Evolutionary conservation across 2,888 invertebrate genomes (phyloP), one percentile per base, ranked within the genome.

Genomic region (Gisinianus flammeolus): DNA sequence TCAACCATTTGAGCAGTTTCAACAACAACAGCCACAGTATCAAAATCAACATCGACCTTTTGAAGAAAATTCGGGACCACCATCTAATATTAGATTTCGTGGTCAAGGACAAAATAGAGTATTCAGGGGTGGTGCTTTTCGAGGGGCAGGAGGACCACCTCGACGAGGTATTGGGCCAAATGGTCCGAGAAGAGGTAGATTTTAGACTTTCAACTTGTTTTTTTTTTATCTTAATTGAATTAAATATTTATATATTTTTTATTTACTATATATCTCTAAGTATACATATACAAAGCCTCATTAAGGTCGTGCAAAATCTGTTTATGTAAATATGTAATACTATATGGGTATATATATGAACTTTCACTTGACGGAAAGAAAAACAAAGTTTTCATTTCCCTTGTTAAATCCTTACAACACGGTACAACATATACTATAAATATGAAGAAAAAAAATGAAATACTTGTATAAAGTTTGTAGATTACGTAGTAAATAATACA

Each of bases 101-200:
- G 19, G 19, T 69, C 6, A 24, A 44, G 24, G 24, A 22, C 73
- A 30, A n/a, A 24, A 64, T 3, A 73, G 62, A 22, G 75, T 66
- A 67, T 75, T 73, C 33, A 56, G 73, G 30, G 69, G 69, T 5
- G 33, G 26, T 31, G 28, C n/a, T n/a, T 68, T 68, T 4, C 30
- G 52, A 24, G 69, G 35, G 44, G 35, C 5, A 6, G 44, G 69
- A 22, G 69, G 64, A 33, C 44, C 52, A 6, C 75, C 75, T 22
- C 22, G 75, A 26, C 30, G 66, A 30, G 67, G 75, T 22, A 33
- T 28, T n/a, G 66, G 75, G 19, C 75, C 75, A 10, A 30, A 30
- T 72, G 75, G 75, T 26, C 75, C 75, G 2, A 33, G 75, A n/a
- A 28, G 75, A 75, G 75, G 75, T 67, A 66, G 75, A 67, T 75